Conservation (phyloP, 2,888 invertebrate species). For the Lobophora halterata region DNA sequence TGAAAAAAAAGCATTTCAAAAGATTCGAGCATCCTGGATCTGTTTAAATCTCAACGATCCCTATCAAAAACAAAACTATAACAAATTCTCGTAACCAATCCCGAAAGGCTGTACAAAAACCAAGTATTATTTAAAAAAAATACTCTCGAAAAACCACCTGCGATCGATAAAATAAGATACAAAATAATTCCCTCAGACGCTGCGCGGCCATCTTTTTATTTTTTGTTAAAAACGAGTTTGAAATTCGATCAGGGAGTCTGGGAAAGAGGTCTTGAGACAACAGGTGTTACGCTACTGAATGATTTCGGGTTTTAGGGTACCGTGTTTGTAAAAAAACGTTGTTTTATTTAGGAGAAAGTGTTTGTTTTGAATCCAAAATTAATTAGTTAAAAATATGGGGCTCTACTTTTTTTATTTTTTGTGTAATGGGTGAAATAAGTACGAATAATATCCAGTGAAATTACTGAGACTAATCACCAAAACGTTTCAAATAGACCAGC, state of each 20-base stretch:
- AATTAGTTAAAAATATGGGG: too few species aligned
- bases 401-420: too few species aligned
- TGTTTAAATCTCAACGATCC: slow-evolving; percentile 7
- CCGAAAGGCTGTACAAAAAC: slow-evolving; percentile 31
- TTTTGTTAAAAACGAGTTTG: slow-evolving; percentile 63
- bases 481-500: not conserved
- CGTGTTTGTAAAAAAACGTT: slow-evolving; percentile 4
- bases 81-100: slow-evolving; percentile 3
- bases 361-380: too few species aligned
- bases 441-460: too few species aligned
- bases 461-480: not conserved
- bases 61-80: slow-evolving; percentile 11
- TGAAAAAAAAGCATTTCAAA: too few species aligned
- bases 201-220: slow-evolving; percentile 48
- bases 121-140: slow-evolving; percentile 30
- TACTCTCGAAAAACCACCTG: slow-evolving; percentile 45
- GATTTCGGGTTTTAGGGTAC: slow-evolving; percentile 36
- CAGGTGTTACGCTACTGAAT: slow-evolving; percentile 68
- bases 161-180: slow-evolving; percentile 54
- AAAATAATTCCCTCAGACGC: slow-evolving; percentile 48
- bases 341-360: too few species aligned
- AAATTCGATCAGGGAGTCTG: slow-evolving; percentile 47
- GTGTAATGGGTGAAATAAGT: too few species aligned
- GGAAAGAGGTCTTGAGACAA: slow-evolving; percentile 61
- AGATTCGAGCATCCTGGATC: slow-evolving; percentile 2